A percentile compares a stretch with the other conserved stretches of the same genome.
Evolutionary conservation across 2,113 vertebrate genomes (phyloP).

Genomic region (Rhinolophus ferrumequinum): DNA sequence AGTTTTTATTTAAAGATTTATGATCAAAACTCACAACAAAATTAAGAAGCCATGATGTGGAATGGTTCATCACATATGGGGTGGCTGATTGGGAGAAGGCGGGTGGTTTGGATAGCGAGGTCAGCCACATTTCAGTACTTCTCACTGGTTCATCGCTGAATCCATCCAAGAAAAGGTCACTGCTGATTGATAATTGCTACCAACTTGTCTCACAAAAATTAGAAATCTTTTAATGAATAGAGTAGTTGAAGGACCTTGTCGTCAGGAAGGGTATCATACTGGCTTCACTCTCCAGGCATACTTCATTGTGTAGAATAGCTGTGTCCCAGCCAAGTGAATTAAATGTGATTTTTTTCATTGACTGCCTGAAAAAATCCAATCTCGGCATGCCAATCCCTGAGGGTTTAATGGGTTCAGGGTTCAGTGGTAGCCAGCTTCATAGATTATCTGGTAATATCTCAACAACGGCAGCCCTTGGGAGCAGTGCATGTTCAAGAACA

Average conservation of each 20-base stretch:
- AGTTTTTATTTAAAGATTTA: constrained; percentile 38
- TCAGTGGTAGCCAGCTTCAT: not conserved
- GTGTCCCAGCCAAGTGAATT: not conserved
- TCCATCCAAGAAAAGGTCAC: constrained; percentile 30
- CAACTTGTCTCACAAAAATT: constrained; percentile 45
- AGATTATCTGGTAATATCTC: not conserved
- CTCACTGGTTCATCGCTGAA: not conserved
- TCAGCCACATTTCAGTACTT: not conserved
- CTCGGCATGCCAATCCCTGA: not conserved
- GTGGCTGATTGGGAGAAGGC: not conserved
- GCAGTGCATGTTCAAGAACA: not conserved
- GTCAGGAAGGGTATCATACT: not conserved
- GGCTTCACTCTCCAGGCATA: not conserved
- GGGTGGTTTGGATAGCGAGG: not conserved
- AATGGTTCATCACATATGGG: not conserved
- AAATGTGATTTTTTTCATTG: not conserved
- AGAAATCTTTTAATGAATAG: constrained; percentile 33
- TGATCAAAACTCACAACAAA: constrained; percentile 50
- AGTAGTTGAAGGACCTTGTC: not conserved
- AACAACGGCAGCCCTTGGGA: not conserved
- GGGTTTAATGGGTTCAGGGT: not conserved
- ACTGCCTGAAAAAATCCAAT: not conserved
- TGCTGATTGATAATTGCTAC: constrained; percentile 50
- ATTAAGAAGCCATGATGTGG: not conserved
- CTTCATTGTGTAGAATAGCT: not conserved